Percentiles rank a stretch among this genome's conserved stretches.
These are phyloP conservation scores for Eospalax fontanierii DNA, from an alignment of 2,797 vertebrate species.

Conservation along the genomic window DNA sequence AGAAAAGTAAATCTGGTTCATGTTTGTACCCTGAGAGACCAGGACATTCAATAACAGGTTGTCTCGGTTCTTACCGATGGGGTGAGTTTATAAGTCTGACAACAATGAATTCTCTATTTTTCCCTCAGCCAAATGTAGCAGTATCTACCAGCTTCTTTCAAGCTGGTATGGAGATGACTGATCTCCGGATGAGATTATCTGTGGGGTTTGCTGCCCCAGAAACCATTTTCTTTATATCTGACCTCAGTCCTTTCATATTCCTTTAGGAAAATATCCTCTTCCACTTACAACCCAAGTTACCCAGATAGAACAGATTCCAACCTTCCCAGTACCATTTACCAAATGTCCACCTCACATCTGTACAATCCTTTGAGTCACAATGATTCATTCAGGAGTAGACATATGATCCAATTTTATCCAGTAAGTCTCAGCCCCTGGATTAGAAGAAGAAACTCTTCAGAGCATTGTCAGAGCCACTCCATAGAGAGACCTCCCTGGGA, in stretches of 20 bases:
- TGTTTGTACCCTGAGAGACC: not conserved
- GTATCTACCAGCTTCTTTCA: not conserved
- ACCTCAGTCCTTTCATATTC: not conserved
- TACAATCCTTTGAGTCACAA: not conserved
- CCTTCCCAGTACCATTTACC: not conserved
- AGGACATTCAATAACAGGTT: not conserved
- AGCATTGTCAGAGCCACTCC: not conserved
- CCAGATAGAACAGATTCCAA: not conserved
- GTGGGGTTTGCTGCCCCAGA: not conserved
- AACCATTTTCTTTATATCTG: not conserved
- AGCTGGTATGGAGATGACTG: not conserved
- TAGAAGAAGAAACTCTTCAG: not conserved
- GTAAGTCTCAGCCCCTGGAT: not conserved
- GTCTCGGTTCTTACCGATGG: not conserved
- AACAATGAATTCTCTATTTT: constrained; percentile 28
- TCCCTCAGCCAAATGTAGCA: not conserved
- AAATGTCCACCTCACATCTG: not conserved
- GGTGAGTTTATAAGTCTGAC: constrained; percentile 19
- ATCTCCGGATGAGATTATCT: not conserved
- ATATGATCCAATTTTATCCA: not conserved
- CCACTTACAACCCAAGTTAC: not conserved
- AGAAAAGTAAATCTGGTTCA: not conserved
- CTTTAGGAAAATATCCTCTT: not conserved
- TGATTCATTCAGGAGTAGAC: not conserved
- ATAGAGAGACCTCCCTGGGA: not conserved